phyloP scores from a whole-genome alignment of 2,888 invertebrate species.

The Acronicta aceris region DNA sequence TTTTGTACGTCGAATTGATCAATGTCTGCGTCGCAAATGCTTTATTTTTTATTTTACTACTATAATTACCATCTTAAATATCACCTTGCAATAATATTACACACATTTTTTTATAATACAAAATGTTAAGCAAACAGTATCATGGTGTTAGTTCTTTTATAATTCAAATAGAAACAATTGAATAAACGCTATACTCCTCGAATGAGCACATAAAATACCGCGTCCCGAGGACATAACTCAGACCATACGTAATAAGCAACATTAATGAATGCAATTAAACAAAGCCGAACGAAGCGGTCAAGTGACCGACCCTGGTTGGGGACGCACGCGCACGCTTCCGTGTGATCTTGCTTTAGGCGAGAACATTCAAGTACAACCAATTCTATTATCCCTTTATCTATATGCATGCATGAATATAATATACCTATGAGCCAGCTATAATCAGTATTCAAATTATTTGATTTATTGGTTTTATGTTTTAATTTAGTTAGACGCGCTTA shows the following conservation, averaged over 20 bases:
- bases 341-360: slow-evolving; percentile 60
- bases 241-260: slow-evolving; percentile 41
- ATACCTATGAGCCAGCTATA: slow-evolving; percentile 26
- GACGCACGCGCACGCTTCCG: slow-evolving; percentile 69
- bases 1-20: neutral
- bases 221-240: slow-evolving; percentile 32
- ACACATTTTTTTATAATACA: no score
- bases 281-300: slow-evolving; percentile 58
- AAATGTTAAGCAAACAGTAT: no score
- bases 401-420: slow-evolving; percentile 41
- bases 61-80: no score
- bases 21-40: neutral
- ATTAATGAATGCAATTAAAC: slow-evolving; percentile 56
- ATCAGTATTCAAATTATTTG: slow-evolving; percentile 18
- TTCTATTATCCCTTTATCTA: slow-evolving; percentile 64
- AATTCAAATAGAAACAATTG: slow-evolving; percentile 3
- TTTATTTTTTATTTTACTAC: no score
- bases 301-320: slow-evolving; percentile 65
- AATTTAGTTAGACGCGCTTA: no score
- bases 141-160: neutral
- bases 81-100: no score
- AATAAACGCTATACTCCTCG: slow-evolving; percentile 3
- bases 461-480: slow-evolving; percentile 19
- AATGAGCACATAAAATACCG: slow-evolving; percentile 15
- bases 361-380: slow-evolving; percentile 58